phyloP scores from a whole-genome alignment of 2,888 invertebrate species.

The Dryobota labecula region DNA sequence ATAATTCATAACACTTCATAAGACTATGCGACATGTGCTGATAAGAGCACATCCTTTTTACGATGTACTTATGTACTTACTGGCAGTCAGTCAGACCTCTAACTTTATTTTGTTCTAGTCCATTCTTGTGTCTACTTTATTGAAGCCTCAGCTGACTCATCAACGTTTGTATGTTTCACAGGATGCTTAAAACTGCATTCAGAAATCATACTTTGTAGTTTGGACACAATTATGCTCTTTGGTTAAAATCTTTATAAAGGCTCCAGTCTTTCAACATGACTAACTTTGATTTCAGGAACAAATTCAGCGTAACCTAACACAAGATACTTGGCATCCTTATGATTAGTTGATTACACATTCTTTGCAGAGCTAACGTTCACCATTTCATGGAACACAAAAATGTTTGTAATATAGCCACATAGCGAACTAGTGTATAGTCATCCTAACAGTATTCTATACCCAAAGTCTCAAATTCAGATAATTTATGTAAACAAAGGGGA shows the following conservation, averaged over 20 bases:
- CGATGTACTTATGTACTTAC: slow-evolving; percentile 19
- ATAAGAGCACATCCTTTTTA: slow-evolving; percentile 56
- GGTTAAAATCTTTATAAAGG: not conserved
- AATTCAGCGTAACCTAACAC: not conserved
- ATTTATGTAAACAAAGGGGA: no score
- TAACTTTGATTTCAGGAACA: not conserved
- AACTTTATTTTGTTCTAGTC: slow-evolving; percentile 33
- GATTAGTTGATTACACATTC: slow-evolving; percentile 30
- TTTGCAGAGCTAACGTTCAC: slow-evolving; percentile 30
- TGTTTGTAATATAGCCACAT: slow-evolving; percentile 59
- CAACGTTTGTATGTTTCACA: slow-evolving; percentile 19
- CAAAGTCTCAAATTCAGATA: no score
- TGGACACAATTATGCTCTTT: slow-evolving; percentile 7
- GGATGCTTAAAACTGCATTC: slow-evolving; percentile 14
- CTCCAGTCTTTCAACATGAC: not conserved
- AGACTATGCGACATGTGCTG: slow-evolving; percentile 26
- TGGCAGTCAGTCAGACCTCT: slow-evolving; percentile 19
- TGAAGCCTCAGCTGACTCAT: slow-evolving; percentile 42
- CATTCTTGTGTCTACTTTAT: slow-evolving; percentile 33
- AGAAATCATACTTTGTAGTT: slow-evolving; percentile 8
- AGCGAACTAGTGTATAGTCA: slow-evolving; percentile 66
- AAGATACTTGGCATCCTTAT: slow-evolving; percentile 10
- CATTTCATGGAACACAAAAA: slow-evolving; percentile 51
- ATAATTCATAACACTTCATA: slow-evolving; percentile 27
- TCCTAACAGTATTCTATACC: slow-evolving; percentile 77